These are phyloP conservation scores for Australoheros facetus DNA, from an alignment of 2,797 vertebrate genomes.

Conservation along the genomic window DNA sequence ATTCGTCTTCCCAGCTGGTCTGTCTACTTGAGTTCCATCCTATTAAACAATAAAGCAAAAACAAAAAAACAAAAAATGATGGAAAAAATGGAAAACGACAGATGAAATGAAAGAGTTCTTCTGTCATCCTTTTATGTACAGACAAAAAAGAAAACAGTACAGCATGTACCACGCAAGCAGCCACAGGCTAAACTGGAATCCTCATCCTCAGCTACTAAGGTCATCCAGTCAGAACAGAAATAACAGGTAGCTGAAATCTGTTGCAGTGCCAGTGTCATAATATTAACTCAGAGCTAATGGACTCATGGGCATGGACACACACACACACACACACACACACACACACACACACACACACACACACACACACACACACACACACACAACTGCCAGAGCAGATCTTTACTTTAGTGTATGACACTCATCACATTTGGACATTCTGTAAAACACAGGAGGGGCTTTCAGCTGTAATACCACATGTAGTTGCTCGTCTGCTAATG, in stretches of 20 bases:
- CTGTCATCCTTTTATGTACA: background rate
- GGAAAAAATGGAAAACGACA: too few relatives aligned
- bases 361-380: too few relatives aligned
- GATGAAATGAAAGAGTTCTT: background rate
- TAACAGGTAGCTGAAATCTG: background rate
- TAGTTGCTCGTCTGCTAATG: slow-evolving; percentile 29
- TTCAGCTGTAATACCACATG: slow-evolving; percentile 27
- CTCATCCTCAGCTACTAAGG: background rate
- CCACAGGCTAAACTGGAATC: background rate
- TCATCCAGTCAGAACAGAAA: background rate
- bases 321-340: background rate
- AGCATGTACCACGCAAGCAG: background rate
- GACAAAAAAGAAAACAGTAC: background rate
- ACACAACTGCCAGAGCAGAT: background rate
- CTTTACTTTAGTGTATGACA: background rate
- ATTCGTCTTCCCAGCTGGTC: background rate
- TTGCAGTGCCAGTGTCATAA: background rate
- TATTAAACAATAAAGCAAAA: background rate
- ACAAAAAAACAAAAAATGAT: background rate
- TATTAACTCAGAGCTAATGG: background rate
- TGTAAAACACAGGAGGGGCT: slow-evolving; percentile 10
- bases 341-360: background rate
- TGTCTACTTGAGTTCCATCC: background rate
- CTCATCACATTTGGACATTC: background rate
- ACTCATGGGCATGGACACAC: background rate